phyloP scores from a whole-genome alignment of 1,140 invertebrate species.

The Ceratina australensis region DNA sequence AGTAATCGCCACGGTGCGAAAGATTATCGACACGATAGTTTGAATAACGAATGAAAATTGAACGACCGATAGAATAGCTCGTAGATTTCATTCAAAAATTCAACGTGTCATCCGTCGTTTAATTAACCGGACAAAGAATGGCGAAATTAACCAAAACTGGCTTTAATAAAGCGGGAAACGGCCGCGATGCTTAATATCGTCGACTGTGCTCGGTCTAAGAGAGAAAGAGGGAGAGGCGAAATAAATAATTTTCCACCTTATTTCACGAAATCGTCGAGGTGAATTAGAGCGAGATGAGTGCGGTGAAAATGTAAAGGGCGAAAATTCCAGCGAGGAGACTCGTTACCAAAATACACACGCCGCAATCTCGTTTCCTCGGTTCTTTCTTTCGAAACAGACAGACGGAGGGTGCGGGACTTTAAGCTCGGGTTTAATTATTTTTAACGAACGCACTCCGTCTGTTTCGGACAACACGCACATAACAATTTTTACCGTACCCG shows the following conservation, averaged over 20 bases:
- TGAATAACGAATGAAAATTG: too few species aligned
- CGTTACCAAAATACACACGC: slow-evolving; percentile 60
- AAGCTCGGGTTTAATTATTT: slow-evolving; percentile 57
- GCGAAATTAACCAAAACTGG: too few species aligned
- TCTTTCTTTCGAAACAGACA: slow-evolving; percentile 33
- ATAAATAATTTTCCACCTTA: neutral
- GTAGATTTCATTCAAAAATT: too few species aligned
- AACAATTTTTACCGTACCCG: too few species aligned
- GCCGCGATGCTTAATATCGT: too few species aligned
- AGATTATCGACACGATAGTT: too few species aligned
- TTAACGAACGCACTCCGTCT: slow-evolving; percentile 23
- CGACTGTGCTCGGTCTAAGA: neutral
- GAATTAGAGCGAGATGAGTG: slow-evolving; percentile 14
- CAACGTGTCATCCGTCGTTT: too few species aligned
- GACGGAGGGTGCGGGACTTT: slow-evolving; percentile 29
- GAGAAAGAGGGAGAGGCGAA: neutral
- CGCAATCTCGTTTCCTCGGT: slow-evolving; percentile 41
- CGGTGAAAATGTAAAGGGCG: slow-evolving; percentile 46
- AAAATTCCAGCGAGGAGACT: slow-evolving; percentile 55
- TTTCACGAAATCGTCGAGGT: neutral
- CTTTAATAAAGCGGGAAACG: too few species aligned
- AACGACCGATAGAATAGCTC: too few species aligned
- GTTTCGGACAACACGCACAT: too few species aligned
- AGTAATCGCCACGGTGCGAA: neutral
- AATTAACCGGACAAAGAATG: too few species aligned